Conservation (phyloP, 2,888 invertebrate genomes). For the Callyntrura sp. region DNA sequence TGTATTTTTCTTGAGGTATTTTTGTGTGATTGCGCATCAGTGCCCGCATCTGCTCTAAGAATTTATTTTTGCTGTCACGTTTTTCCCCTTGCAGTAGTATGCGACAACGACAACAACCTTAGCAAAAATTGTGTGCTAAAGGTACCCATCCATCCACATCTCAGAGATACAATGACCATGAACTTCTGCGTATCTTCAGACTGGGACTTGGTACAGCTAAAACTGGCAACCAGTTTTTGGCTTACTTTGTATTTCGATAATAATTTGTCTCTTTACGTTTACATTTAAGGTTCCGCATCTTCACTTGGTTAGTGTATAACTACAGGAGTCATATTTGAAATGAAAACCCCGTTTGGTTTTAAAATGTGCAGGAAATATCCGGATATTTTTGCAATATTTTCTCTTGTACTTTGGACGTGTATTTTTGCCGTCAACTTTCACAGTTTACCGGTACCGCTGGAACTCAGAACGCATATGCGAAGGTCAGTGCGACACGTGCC, state of each 20-base stretch:
- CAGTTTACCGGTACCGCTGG: slow-evolving; percentile 30
- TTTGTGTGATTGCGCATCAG: neutral
- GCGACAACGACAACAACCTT: neutral
- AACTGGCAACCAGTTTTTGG: too few relatives aligned
- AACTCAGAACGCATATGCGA: slow-evolving; percentile 41
- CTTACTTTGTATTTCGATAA: too few relatives aligned
- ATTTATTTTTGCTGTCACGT: slow-evolving; percentile 28
- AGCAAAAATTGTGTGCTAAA: neutral
- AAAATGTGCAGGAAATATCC: slow-evolving; percentile 48
- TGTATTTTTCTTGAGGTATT: neutral
- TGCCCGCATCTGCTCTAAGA: neutral
- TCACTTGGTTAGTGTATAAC: too few relatives aligned
- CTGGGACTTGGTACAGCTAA: neutral
- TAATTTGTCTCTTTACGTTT: too few relatives aligned
- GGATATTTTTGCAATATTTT: neutral
- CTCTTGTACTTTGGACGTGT: neutral
- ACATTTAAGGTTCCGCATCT: too few relatives aligned
- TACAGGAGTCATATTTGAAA: too few relatives aligned
- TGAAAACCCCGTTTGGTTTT: too few relatives aligned
- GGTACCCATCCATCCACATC: slow-evolving; percentile 31
- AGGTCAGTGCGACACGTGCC: slow-evolving; percentile 69
- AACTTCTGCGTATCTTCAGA: neutral
- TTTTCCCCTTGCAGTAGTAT: neutral
- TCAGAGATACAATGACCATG: slow-evolving; percentile 20
- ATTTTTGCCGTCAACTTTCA: neutral